Evolutionary conservation across 2,797 vertebrate species (phyloP), one percentile per base, ranked within the genome.

Genomic region (Serranus cabrilla): DNA sequence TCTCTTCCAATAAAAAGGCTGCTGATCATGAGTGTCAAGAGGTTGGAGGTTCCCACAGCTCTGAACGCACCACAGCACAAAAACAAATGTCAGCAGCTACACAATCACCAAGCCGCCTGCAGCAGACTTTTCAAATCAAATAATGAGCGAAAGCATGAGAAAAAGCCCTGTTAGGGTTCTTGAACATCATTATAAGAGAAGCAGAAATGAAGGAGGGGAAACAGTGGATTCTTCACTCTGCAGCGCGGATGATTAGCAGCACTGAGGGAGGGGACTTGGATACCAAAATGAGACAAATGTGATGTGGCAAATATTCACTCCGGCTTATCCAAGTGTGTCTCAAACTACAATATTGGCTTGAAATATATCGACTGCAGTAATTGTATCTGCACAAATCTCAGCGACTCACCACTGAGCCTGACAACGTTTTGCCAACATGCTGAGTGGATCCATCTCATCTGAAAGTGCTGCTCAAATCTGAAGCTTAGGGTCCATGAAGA

Each of bases 81-180:
- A 89, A 66, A 85, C 70, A 82, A 83, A 85, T 81, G 79, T 84
- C 74, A 83, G 71, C 59, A 40, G 71, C 69, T n/a, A 21, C 58
- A 39, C 70, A 71, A 73, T 82, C 76, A 68, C 65, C 8, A 39
- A 63, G 57, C 51, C 47, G 80, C 83, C 80, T 7, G 77, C 81
- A 86, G 89, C 79, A 45, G 68, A 75, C 56, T 77, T 68, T 57
- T 77, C 67, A 56, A 73, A 85, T 82, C 81, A 56, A 82, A 85
- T 79, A 80, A 73, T 14, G 9, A 72, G 64, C 3, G 18, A 75
- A 54, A 72, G 77, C 66, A 47, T n/a, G 20, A 34, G 46, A 4
- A 11, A 4, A 66, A 62, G 25, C 7, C 23, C 65, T 55, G 43
- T 58, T 46, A 56, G 73, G 45, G 31, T 39, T 80, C 69, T 5